phyloP scores from a whole-genome alignment of 2,888 invertebrate genomes.

The Notodonta ziczac region DNA sequence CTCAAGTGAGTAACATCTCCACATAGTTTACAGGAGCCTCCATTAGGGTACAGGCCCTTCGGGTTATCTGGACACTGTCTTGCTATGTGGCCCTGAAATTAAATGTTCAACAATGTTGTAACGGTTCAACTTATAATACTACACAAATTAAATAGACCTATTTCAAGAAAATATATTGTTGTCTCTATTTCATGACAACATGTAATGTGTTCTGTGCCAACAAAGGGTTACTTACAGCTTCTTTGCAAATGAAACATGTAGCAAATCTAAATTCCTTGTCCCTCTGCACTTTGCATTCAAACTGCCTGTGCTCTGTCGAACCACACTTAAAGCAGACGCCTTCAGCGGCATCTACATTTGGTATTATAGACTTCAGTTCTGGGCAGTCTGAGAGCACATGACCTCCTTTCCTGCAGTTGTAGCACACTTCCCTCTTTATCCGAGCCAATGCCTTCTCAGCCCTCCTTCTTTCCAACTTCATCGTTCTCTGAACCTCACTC shows the following conservation, averaged over 20 bases:
- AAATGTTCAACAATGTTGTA: too few species aligned
- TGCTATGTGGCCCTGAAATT: slow-evolving; percentile 90
- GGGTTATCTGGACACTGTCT: slow-evolving; percentile 95
- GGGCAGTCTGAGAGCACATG: slow-evolving; percentile 94
- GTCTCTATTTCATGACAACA: too few species aligned
- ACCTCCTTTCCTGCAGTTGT: slow-evolving; percentile 90
- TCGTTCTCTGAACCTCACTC: slow-evolving; percentile 86
- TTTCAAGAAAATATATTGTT: too few species aligned
- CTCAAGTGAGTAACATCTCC: slow-evolving; percentile 94
- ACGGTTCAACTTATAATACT: too few species aligned
- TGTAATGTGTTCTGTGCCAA: too few species aligned
- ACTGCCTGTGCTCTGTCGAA: slow-evolving; percentile 93
- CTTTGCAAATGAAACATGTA: slow-evolving; percentile 94
- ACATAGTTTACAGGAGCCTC: slow-evolving; percentile 92
- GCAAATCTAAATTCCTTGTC: slow-evolving; percentile 91
- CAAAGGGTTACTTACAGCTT: slow-evolving; percentile 77
- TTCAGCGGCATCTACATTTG: slow-evolving; percentile 75
- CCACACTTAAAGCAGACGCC: slow-evolving; percentile 96
- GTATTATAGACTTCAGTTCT: slow-evolving; percentile 83
- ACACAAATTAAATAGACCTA: too few species aligned
- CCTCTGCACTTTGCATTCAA: slow-evolving; percentile 88
- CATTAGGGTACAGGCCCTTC: slow-evolving; percentile 94
- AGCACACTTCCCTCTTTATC: slow-evolving; percentile 89
- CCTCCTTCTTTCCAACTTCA: slow-evolving; percentile 88
- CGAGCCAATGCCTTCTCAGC: slow-evolving; percentile 89